phyloP scores from a whole-genome alignment of 1,140 invertebrate species.

The Triops cancriformis region DNA sequence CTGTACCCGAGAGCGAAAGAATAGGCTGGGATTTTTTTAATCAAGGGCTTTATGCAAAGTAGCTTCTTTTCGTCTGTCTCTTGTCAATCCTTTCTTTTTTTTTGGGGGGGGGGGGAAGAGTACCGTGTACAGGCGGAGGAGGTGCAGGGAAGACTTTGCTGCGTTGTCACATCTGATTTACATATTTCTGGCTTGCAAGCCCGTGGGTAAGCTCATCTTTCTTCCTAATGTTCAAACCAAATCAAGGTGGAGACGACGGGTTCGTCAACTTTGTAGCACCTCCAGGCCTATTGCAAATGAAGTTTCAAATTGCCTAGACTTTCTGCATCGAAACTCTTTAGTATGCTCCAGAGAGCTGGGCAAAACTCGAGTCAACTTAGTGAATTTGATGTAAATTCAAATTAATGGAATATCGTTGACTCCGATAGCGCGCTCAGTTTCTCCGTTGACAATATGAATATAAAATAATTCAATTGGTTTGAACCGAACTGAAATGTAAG shows the following conservation, averaged over 20 bases:
- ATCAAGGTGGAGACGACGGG: neutral
- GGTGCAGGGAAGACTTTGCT: neutral
- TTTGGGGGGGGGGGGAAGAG: neutral
- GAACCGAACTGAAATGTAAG: too few relatives aligned
- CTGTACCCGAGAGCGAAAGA: neutral
- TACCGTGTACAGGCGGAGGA: neutral
- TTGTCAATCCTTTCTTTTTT: neutral
- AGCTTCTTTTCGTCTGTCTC: neutral
- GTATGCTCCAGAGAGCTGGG: too few relatives aligned
- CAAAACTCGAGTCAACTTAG: too few relatives aligned
- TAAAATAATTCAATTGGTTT: too few relatives aligned
- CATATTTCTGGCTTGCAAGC: neutral
- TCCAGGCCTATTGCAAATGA: too few relatives aligned
- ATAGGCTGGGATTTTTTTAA: constrained; percentile 14
- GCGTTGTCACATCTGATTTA: neutral
- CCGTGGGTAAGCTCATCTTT: neutral
- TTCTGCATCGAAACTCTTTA: neutral
- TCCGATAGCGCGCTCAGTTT: too few relatives aligned
- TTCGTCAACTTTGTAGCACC: neutral
- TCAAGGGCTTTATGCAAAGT: neutral
- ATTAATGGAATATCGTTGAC: too few relatives aligned
- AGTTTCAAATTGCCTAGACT: neutral
- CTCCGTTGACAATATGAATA: too few relatives aligned
- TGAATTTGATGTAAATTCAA: too few relatives aligned
- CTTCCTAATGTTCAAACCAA: neutral